Base-by-base conservation (phyloP, 2,113 vertebrate genomes). In the Rhabdornis inornatus region DNA sequence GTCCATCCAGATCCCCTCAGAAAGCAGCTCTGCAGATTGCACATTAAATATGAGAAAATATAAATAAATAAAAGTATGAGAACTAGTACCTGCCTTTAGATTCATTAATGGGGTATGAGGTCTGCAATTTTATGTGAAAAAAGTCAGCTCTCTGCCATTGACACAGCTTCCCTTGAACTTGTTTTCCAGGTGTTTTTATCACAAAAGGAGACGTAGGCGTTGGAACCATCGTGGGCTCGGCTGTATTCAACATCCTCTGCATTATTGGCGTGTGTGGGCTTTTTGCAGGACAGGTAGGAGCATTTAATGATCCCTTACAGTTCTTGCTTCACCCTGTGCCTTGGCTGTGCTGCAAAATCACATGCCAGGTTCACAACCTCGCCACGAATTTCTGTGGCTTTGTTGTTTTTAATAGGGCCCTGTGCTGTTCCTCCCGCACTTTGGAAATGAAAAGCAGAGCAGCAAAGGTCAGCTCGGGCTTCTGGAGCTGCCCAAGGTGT, bases 151-250 rank as follows among this genome's bases (percentile, higher is more conserved):
- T 75, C 78, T 83, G 49, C 63, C 79, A 57, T 77, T 91, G 68
- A 90, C 61, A 33, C 55, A 60, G 45, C 75, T 94, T 84, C 61
- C 87, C n/a, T 25, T 83, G 39, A 50, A 64, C 61, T 82, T 97
- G 31, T 97, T 94, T 97, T 97, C 31, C 98, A 99, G 99, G 99
- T 42, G 99, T 99, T 92, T 99, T 99, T 96, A 99, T 99, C 96
- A 99, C 99, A 63, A 99, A 99, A 97, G 99, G 99, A 24, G 99
- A 99, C 0, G 99, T 99, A 14, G 99, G 99, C 8, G 99, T 99
- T 39, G 99, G 99, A 78, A 99, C 99, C 94, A 99, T 99, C 8
- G 99, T 99, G 78, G 99, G 99, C 95, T 99, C 99, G 0, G 99
- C 99, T 3, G 99, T 99, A 61, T 99, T 99, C 97, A 99, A 99